Percentiles rank a stretch among this genome's conserved stretches.
Evolutionary conservation across 2,113 vertebrate species (phyloP).

Genomic region (Malaclemys terrapin): DNA sequence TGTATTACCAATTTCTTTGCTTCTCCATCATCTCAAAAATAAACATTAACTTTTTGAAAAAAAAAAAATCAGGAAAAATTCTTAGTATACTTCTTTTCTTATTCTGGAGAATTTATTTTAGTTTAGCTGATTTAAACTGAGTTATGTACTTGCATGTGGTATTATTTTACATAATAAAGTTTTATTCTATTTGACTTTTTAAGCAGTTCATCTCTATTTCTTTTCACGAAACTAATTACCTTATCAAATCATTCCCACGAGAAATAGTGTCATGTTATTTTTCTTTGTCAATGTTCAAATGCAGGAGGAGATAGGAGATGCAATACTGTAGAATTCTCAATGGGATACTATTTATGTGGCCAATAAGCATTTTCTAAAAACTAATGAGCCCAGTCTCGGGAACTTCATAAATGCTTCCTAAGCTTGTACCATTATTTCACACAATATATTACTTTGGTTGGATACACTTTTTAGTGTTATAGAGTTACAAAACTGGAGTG

Average conservation of each 20-base stretch:
- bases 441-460: not conserved
- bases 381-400: not conserved
- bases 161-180: not conserved
- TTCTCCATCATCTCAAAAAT: not conserved
- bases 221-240: slow-evolving; percentile 1
- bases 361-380: not conserved
- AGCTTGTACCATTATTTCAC: not conserved
- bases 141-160: not conserved
- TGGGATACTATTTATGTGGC: not conserved
- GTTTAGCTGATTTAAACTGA: not conserved
- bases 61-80: not conserved
- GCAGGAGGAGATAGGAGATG: not conserved
- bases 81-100: not conserved
- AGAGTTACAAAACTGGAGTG: not conserved
- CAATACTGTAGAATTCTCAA: not conserved
- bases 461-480: not conserved
- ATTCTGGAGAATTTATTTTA: not conserved
- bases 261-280: not conserved
- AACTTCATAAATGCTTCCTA: not conserved
- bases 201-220: not conserved
- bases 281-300: not conserved
- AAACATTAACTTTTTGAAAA: not conserved
- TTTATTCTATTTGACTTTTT: slow-evolving; percentile 21
- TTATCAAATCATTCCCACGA: not conserved
- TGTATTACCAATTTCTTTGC: not conserved